These are phyloP conservation scores for Biston betularia DNA, from an alignment of 2,888 invertebrate genomes.

Conservation along the genomic window DNA sequence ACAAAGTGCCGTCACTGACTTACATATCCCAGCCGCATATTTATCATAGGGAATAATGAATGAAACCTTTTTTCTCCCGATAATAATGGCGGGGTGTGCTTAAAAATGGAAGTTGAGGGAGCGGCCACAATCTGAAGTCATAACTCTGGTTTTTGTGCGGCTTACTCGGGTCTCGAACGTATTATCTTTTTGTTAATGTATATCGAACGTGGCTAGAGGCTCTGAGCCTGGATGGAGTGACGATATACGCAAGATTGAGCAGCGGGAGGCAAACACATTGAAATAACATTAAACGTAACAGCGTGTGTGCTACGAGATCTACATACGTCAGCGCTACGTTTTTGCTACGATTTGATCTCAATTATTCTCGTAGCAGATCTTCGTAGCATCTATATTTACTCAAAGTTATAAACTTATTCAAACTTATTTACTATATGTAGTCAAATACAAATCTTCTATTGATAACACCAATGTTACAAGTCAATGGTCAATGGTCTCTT, in stretches of 20 bases:
- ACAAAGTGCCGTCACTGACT: conserved; percentile 15
- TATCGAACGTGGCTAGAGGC: too few relatives aligned
- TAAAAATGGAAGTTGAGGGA: conserved; percentile 41
- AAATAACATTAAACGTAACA: too few relatives aligned
- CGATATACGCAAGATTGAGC: too few relatives aligned
- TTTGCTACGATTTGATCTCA: neutral
- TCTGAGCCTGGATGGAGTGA: too few relatives aligned
- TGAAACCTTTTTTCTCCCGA: conserved; percentile 48
- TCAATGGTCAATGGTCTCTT: too few relatives aligned
- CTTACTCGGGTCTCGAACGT: conserved; percentile 27
- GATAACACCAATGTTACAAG: too few relatives aligned
- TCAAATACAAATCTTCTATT: too few relatives aligned
- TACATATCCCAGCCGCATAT: conserved; percentile 42
- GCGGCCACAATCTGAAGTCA: conserved; percentile 35
- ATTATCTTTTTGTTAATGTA: conserved; percentile 24
- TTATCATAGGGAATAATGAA: conserved; percentile 51
- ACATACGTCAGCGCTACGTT: neutral
- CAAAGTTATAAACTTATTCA: too few relatives aligned
- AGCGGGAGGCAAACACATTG: too few relatives aligned
- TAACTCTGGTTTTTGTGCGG: conserved; percentile 35
- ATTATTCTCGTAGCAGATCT: neutral
- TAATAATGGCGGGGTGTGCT: conserved; percentile 44
- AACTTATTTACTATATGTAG: too few relatives aligned
- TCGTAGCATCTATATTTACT: neutral
- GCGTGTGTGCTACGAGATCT: neutral